Evolutionary conservation across 2,113 vertebrate genomes (phyloP).

Genomic region (Microtus ochrogaster): DNA sequence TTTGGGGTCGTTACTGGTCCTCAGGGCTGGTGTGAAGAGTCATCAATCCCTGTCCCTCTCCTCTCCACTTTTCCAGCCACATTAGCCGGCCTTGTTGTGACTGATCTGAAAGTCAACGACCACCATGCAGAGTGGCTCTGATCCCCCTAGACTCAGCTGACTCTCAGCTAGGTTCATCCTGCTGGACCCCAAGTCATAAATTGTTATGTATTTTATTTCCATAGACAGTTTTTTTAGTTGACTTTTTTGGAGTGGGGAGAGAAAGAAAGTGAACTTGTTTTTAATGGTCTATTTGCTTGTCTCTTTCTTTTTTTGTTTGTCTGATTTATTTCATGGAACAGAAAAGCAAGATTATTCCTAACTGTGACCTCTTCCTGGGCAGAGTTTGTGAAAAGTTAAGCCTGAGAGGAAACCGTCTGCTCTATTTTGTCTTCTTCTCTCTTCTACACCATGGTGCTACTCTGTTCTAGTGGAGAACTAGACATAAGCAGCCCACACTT

Average conservation of each 20-base stretch:
- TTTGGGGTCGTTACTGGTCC: not conserved
- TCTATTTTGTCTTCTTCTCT: not conserved
- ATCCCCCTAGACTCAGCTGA: not conserved
- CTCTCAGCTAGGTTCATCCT: not conserved
- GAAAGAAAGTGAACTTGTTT: not conserved
- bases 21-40: not conserved
- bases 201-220: not conserved
- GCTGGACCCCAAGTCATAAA: not conserved
- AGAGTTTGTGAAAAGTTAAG: not conserved
- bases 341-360: not conserved
- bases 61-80: not conserved
- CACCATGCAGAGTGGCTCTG: not conserved
- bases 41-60: not conserved
- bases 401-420: not conserved
- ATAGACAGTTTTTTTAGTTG: slow-evolving; percentile 22
- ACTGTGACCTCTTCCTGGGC: not conserved
- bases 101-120: not conserved
- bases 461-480: not conserved
- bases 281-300: not conserved
- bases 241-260: not conserved
- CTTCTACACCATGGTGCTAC: not conserved
- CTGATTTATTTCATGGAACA: not conserved
- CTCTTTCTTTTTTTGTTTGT: not conserved
- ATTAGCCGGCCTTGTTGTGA: too few relatives aligned
- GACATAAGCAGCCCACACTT: too few relatives aligned